phyloP scores from a whole-genome alignment of 1,140 invertebrate genomes.

The Drosophila insularis region DNA sequence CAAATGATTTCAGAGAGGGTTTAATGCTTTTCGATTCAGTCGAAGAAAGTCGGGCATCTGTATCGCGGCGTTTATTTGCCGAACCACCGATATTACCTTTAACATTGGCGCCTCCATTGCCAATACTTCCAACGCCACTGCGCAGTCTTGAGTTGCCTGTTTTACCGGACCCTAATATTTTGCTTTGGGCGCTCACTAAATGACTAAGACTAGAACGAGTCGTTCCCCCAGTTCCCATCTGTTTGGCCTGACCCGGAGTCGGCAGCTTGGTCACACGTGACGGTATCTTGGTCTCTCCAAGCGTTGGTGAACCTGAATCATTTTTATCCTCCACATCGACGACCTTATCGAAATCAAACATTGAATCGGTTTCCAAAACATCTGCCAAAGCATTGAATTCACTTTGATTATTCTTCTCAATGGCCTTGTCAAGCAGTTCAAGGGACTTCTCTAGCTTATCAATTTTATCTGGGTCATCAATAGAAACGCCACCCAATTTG shows the following conservation, averaged over 20 bases:
- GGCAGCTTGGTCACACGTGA: slow-evolving; percentile 47
- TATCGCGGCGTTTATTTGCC: slow-evolving; percentile 41
- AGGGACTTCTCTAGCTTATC: slow-evolving; percentile 69
- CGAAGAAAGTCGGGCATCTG: slow-evolving; percentile 3
- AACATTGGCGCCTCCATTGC: not conserved
- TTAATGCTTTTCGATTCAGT: slow-evolving; percentile 41
- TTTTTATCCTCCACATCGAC: slow-evolving; percentile 55
- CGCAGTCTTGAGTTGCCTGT: slow-evolving; percentile 28
- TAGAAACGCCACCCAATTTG: slow-evolving; percentile 34
- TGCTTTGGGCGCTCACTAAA: slow-evolving; percentile 31
- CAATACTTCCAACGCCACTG: slow-evolving; percentile 3
- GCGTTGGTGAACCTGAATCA: not conserved
- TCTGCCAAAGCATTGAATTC: slow-evolving; percentile 62
- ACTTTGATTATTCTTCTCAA: slow-evolving; percentile 67
- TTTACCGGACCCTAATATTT: slow-evolving; percentile 1
- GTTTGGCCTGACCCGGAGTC: slow-evolving; percentile 36
- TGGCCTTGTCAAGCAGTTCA: slow-evolving; percentile 65
- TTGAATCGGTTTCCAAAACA: slow-evolving; percentile 58
- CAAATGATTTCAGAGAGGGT: slow-evolving; percentile 33
- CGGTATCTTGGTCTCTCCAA: slow-evolving; percentile 24
- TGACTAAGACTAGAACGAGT: slow-evolving; percentile 43
- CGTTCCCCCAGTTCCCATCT: not conserved
- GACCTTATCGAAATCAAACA: slow-evolving; percentile 62
- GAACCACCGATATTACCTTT: not conserved
- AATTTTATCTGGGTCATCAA: slow-evolving; percentile 61